Conservation (phyloP, 2,113 vertebrate species). For the Clarias gariepinus region DNA sequence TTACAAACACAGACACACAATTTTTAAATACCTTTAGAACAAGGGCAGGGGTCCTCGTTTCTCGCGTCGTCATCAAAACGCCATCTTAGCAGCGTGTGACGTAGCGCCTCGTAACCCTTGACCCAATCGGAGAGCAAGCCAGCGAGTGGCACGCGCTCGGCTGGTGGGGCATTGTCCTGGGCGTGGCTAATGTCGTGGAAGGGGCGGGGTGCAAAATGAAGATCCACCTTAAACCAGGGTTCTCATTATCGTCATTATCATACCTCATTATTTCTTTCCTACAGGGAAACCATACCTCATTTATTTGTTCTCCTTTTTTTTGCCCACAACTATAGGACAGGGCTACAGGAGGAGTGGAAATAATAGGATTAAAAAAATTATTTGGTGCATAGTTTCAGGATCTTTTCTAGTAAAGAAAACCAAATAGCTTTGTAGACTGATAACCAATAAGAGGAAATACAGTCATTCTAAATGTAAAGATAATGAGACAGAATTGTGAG, state of each 20-base stretch:
- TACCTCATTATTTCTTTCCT: no score
- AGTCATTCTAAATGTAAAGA: no score
- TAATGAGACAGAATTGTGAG: no score
- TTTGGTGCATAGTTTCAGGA: no score
- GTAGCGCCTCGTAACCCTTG: slow-evolving; percentile 44
- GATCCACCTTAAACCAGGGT: not conserved
- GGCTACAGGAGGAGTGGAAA: no score
- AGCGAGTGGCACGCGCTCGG: slow-evolving; percentile 11
- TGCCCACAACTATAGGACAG: no score
- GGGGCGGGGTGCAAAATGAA: not conserved
- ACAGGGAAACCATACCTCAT: not conserved
- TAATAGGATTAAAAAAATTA: no score
- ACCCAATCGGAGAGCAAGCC: slow-evolving; percentile 23
- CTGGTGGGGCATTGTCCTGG: not conserved
- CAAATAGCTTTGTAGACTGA: no score
- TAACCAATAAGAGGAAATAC: no score
- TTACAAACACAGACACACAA: not conserved
- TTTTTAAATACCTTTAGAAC: slow-evolving; percentile 48
- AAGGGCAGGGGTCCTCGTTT: slow-evolving; percentile 55
- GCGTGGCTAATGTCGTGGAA: not conserved
- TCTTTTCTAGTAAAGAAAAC: no score
- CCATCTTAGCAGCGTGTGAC: slow-evolving; percentile 55
- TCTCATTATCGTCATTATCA: not conserved
- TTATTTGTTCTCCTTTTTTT: no score
- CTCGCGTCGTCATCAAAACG: slow-evolving; percentile 58